Evolutionary conservation across 2,797 vertebrate species (phyloP).

Genomic region (Brachyrhaphis roseni): DNA sequence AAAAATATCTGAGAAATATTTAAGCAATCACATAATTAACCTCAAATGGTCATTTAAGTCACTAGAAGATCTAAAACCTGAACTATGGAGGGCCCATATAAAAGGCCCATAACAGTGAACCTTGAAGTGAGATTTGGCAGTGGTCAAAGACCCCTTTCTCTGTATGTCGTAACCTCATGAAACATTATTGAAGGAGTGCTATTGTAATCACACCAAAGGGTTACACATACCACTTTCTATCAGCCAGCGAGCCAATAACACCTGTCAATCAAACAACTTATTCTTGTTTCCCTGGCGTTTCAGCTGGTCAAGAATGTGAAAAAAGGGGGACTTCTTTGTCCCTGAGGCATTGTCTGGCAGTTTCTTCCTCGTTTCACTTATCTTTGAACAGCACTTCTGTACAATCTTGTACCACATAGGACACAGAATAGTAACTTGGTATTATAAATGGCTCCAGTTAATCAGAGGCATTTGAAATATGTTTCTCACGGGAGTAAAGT

Average conservation of each 20-base stretch:
- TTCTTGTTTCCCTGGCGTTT: conserved; percentile 55
- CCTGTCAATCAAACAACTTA: conserved; percentile 66
- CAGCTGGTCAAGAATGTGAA: conserved; percentile 61
- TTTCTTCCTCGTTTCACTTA: conserved; percentile 41
- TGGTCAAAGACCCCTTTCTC: neutral
- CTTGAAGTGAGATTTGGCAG: neutral
- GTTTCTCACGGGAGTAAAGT: neutral
- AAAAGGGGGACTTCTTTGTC: conserved; percentile 63
- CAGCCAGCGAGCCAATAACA: conserved; percentile 47
- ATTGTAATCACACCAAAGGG: conserved; percentile 48
- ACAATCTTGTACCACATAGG: neutral
- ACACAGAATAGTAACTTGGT: neutral
- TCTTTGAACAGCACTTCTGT: conserved; percentile 38
- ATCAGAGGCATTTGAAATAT: neutral
- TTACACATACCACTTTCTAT: conserved; percentile 41
- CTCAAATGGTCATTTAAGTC: neutral
- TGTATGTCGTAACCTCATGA: conserved; percentile 10
- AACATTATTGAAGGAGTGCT: neutral
- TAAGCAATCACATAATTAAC: neutral
- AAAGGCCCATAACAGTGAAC: neutral
- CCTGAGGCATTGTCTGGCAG: conserved; percentile 34
- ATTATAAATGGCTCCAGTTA: neutral
- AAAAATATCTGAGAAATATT: neutral
- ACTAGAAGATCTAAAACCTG: neutral
- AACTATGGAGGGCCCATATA: neutral